Percentiles rank a stretch among this genome's conserved stretches.
phyloP scores from a whole-genome alignment of 2,888 invertebrate genomes.

The Caenorhabditis becei region DNA sequence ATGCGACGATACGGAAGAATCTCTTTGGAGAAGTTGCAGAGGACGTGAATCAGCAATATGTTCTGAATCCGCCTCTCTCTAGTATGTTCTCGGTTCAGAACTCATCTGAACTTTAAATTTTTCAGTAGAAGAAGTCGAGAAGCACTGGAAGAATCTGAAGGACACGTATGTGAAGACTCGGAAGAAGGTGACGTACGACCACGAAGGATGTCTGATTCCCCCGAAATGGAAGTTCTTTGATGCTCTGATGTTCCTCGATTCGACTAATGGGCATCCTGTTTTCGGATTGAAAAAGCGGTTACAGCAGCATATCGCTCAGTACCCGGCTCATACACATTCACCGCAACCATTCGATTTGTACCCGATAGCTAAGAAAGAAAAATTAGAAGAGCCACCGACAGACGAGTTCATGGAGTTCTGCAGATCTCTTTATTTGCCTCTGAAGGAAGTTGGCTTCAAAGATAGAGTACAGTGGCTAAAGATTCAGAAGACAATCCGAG shows the following conservation, averaged over 20 bases:
- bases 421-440: constrained; percentile 54
- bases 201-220: constrained; percentile 58
- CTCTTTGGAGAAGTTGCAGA: constrained; percentile 62
- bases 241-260: constrained; percentile 54
- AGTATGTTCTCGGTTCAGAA: constrained; percentile 24
- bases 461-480: constrained; percentile 58
- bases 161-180: constrained; percentile 67
- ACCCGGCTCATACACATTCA: neutral
- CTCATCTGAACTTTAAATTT: neutral
- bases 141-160: constrained; percentile 68
- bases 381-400: constrained; percentile 24
- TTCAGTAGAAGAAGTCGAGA: constrained; percentile 67
- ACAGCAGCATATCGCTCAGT: constrained; percentile 17
- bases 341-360: constrained; percentile 12
- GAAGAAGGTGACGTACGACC: constrained; percentile 58
- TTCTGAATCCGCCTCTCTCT: constrained; percentile 48
- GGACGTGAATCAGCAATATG: constrained; percentile 50
- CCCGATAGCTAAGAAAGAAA: constrained; percentile 18
- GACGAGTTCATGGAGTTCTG: constrained; percentile 68
- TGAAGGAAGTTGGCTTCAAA: constrained; percentile 64
- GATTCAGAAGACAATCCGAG: constrained; percentile 61
- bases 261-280: neutral
- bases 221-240: constrained; percentile 70
- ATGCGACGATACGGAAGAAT: constrained; percentile 34
- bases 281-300: constrained; percentile 15